Conservation (phyloP, 2,888 invertebrate genomes). For the Drosophila affinis region DNA sequence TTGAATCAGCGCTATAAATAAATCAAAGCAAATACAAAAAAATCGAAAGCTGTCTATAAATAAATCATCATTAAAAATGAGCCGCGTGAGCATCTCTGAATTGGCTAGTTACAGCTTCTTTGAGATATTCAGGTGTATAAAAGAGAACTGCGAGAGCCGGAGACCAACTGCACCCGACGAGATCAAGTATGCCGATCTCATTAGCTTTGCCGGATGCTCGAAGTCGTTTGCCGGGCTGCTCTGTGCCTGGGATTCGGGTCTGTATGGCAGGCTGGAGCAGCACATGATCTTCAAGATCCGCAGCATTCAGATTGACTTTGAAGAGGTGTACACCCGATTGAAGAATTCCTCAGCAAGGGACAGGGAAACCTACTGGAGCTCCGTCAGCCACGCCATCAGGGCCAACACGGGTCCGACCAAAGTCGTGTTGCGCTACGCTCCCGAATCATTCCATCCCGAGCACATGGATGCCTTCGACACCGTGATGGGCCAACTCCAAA, state of each 20-base stretch:
- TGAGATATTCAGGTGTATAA: slow-evolving; percentile 7
- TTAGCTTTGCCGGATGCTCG: not conserved
- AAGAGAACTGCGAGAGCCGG: not conserved
- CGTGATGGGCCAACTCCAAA: slow-evolving; percentile 9
- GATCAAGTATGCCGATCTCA: not conserved
- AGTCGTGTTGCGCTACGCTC: slow-evolving; percentile 6
- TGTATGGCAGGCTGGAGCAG: not conserved
- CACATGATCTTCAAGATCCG: not conserved
- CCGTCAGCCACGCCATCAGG: not conserved
- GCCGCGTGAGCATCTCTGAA: no score
- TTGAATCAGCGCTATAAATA: no score
- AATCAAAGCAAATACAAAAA: no score
- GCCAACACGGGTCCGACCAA: not conserved
- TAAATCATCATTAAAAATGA: no score
- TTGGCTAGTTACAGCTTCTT: not conserved
- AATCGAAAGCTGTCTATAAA: no score
- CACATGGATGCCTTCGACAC: slow-evolving; percentile 13
- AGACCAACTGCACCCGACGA: no score
- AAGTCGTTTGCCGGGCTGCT: not conserved
- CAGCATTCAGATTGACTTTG: slow-evolving; percentile 3
- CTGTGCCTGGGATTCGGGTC: not conserved
- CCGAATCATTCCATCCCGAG: not conserved
- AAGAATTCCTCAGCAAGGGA: not conserved
- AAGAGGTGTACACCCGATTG: not conserved
- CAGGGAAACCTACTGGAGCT: not conserved